These are phyloP conservation scores for Laterallus jamaicensis DNA, from an alignment of 2,113 vertebrate species.

Conservation along the genomic window DNA sequence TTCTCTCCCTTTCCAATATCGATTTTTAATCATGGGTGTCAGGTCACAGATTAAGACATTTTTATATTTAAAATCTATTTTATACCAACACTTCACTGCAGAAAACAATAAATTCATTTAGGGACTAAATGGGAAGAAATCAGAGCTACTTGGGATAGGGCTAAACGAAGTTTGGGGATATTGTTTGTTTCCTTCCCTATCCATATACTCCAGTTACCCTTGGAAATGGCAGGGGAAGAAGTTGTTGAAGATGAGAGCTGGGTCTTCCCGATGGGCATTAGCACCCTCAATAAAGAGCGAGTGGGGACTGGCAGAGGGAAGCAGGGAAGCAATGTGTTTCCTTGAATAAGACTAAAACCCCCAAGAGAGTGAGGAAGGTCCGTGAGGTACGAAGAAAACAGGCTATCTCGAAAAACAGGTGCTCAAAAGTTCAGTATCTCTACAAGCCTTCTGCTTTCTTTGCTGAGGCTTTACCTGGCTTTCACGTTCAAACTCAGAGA, in stretches of 20 bases:
- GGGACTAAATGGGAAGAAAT: background rate
- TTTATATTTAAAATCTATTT: background rate
- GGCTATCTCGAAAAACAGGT: constrained; percentile 49
- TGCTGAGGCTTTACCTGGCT: background rate
- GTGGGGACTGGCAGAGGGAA: background rate
- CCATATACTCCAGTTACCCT: background rate
- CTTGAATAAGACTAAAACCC: background rate
- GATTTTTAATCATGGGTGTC: background rate
- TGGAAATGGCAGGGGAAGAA: background rate
- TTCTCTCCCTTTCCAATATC: background rate
- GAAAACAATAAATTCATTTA: background rate
- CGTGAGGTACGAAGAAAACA: constrained; percentile 36
- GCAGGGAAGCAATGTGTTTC: background rate
- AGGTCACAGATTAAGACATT: background rate
- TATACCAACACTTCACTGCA: background rate
- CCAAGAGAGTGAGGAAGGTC: background rate
- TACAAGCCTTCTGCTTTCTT: background rate
- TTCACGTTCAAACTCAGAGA: background rate
- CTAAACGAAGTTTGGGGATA: background rate
- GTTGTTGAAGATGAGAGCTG: background rate
- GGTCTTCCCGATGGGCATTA: background rate
- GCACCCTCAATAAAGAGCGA: background rate
- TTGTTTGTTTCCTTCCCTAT: background rate
- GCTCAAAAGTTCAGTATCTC: constrained; percentile 12
- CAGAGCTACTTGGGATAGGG: background rate